These are phyloP conservation scores for Cyphomyrus plagiostoma DNA, from an alignment of 2,113 vertebrate species.

Conservation along the genomic window DNA sequence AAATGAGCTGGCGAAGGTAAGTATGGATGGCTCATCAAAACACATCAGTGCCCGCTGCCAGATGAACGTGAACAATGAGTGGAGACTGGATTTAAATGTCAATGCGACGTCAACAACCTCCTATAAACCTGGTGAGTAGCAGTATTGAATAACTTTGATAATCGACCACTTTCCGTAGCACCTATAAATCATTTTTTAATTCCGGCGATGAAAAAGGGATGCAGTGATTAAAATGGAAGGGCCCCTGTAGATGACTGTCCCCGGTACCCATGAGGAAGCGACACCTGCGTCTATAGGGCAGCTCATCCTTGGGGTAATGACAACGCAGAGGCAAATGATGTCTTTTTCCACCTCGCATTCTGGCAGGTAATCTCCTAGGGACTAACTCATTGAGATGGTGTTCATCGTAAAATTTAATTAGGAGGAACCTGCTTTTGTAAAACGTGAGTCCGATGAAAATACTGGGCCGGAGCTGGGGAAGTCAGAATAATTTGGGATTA, in stretches of 20 bases:
- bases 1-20: background rate
- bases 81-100: background rate
- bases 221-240: conserved; percentile 36
- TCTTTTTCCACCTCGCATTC: conserved; percentile 31
- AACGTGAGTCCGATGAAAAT: background rate
- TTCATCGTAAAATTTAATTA: conserved; percentile 33
- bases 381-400: conserved; percentile 33
- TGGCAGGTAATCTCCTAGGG: conserved; percentile 38
- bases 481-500: conserved; percentile 9
- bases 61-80: background rate
- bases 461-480: background rate
- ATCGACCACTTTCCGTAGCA: conserved; percentile 12
- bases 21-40: background rate
- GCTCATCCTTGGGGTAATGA: conserved; percentile 35
- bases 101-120: background rate
- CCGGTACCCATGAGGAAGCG: conserved; percentile 10
- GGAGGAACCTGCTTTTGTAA: conserved; percentile 17
- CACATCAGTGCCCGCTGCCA: background rate
- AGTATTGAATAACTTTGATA: conserved; percentile 15
- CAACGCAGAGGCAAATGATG: conserved; percentile 38
- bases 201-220: conserved; percentile 23
- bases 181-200: conserved; percentile 42
- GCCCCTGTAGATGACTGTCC: background rate
- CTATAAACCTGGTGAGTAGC: background rate
- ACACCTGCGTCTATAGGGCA: background rate